Conservation (phyloP, 1,140 invertebrate genomes). For the Camponotus vicinus region DNA sequence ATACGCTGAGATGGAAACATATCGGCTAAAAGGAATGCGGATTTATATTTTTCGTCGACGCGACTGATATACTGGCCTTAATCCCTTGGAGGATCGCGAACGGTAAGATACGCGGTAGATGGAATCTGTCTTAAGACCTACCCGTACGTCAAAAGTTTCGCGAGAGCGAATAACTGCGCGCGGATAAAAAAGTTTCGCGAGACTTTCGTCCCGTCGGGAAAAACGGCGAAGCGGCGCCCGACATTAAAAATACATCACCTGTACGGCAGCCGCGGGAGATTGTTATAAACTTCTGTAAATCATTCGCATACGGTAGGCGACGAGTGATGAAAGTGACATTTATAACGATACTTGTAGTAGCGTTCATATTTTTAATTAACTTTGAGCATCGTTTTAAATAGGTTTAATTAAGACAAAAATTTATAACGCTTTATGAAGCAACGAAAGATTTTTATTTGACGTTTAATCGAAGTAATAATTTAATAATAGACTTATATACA, state of each 20-base stretch:
- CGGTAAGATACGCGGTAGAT: slow-evolving; percentile 39
- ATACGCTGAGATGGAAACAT: not conserved
- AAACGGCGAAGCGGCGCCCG: slow-evolving; percentile 18
- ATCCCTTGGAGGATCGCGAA: slow-evolving; percentile 49
- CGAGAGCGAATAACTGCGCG: slow-evolving; percentile 47
- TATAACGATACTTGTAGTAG: slow-evolving; percentile 5
- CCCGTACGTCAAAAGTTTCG: slow-evolving; percentile 60
- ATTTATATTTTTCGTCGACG: slow-evolving; percentile 49
- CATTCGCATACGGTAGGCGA: slow-evolving; percentile 21
- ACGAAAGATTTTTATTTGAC: not conserved
- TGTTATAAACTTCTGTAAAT: slow-evolving; percentile 56
- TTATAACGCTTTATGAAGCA: not conserved
- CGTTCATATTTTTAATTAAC: not conserved
- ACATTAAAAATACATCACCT: slow-evolving; percentile 58
- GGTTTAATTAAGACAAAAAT: not conserved
- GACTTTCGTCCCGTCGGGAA: slow-evolving; percentile 50
- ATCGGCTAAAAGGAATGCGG: slow-evolving; percentile 13
- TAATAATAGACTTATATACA: too few relatives aligned
- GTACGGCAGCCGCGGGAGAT: not conserved
- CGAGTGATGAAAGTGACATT: slow-evolving; percentile 25
- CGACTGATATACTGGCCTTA: slow-evolving; percentile 37
- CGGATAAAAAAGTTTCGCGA: slow-evolving; percentile 51
- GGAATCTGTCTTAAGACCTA: slow-evolving; percentile 60
- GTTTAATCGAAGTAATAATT: too few relatives aligned
- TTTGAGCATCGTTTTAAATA: not conserved